Percentiles rank a stretch among this genome's conserved stretches.
These are phyloP conservation scores for Sipha flava DNA, from an alignment of 1,140 invertebrate species.

Conservation along the genomic window DNA sequence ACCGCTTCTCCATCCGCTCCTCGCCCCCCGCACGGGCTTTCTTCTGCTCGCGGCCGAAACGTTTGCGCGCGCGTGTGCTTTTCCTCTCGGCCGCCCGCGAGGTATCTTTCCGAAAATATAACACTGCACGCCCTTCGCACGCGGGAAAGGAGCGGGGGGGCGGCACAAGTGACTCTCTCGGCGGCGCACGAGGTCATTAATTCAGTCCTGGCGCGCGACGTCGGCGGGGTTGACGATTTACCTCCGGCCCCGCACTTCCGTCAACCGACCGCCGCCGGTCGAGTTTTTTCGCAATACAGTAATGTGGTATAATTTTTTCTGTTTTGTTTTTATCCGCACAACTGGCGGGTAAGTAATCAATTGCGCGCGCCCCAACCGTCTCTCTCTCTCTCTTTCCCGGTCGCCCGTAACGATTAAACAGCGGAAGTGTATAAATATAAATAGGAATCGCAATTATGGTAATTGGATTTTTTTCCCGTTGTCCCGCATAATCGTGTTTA, in stretches of 20 bases:
- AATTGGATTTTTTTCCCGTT: not conserved
- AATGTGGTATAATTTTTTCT: too few relatives aligned
- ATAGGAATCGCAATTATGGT: not conserved
- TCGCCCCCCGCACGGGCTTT: not conserved
- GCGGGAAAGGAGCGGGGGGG: not conserved
- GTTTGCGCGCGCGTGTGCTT: too few relatives aligned
- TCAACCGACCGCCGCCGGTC: not conserved
- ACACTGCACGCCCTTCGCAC: not conserved
- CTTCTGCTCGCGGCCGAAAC: too few relatives aligned
- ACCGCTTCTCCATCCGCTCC: not conserved
- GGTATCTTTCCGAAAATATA: not conserved
- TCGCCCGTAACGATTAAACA: not conserved
- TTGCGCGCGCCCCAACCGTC: not conserved
- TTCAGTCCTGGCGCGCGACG: not conserved
- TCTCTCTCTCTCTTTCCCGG: not conserved
- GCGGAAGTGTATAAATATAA: not conserved
- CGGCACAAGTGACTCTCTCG: not conserved
- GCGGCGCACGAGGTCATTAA: not conserved
- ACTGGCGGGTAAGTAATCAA: not conserved
- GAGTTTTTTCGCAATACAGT: too few relatives aligned
- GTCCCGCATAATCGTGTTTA: not conserved
- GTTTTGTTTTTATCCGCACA: too few relatives aligned
- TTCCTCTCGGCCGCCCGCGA: not conserved
- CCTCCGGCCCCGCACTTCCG: not conserved
- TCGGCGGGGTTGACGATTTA: not conserved